Percentiles rank a stretch among this genome's conserved stretches.
Conservation (phyloP, 2,888 invertebrate genomes). For the Thelaira solivaga region DNA sequence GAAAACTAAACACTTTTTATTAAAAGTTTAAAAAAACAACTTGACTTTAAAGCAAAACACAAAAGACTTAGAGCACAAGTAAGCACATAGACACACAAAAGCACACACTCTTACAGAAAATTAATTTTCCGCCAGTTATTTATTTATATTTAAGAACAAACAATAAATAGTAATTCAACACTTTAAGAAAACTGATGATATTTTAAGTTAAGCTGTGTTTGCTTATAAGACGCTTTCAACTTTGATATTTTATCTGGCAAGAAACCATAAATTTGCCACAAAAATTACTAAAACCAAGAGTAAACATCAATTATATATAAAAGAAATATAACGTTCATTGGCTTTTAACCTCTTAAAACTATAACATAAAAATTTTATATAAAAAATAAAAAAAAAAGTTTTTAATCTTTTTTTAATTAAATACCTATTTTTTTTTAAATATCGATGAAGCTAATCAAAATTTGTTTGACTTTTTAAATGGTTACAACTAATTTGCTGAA, state of each 20-base stretch:
- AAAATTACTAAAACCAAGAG: background rate
- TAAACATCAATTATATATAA: background rate
- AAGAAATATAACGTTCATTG: background rate
- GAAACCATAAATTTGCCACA: conserved; percentile 5
- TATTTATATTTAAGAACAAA: background rate
- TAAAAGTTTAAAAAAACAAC: background rate
- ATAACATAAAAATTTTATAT: too few relatives aligned
- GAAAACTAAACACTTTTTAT: background rate
- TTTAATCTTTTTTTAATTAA: too few relatives aligned
- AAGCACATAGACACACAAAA: too few relatives aligned
- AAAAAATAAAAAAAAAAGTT: background rate
- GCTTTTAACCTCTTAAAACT: background rate
- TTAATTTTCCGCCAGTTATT: background rate
- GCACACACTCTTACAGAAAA: too few relatives aligned
- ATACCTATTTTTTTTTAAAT: background rate
- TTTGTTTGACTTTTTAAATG: background rate
- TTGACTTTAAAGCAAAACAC: background rate
- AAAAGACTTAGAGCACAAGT: background rate
- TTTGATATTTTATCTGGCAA: conserved; percentile 24
- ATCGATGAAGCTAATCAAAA: conserved; percentile 21
- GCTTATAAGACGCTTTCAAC: background rate
- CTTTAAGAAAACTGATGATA: background rate
- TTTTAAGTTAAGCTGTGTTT: background rate
- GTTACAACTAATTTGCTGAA: conserved; percentile 25
- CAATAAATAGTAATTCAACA: background rate